Conservation (phyloP, 2,113 vertebrate genomes). For the Microcebus murinus region DNA sequence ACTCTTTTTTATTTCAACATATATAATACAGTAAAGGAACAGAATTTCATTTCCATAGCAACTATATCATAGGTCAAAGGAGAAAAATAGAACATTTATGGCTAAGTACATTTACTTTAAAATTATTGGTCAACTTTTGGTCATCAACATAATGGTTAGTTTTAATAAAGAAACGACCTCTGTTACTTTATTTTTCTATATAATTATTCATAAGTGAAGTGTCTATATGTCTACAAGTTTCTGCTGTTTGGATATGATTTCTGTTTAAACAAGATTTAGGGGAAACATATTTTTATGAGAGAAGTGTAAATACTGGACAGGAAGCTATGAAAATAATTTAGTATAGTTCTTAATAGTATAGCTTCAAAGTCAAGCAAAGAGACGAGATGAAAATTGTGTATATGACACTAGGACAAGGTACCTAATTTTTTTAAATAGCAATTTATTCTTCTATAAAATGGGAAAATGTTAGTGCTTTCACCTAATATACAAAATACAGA, state of each 20-base stretch:
- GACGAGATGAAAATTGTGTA: background rate
- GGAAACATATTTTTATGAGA: background rate
- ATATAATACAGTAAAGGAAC: background rate
- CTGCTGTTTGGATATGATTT: background rate
- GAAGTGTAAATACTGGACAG: background rate
- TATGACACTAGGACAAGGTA: background rate
- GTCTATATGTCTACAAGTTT: background rate
- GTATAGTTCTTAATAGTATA: background rate
- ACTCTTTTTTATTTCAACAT: background rate
- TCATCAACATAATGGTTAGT: background rate
- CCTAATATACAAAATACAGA: background rate
- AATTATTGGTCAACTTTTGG: background rate
- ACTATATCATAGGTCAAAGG: background rate
- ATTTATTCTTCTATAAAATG: background rate
- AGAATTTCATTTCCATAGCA: constrained; percentile 45
- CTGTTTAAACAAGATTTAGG: background rate
- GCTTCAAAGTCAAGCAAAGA: background rate
- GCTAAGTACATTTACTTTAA: background rate
- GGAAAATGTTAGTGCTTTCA: background rate
- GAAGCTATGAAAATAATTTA: background rate
- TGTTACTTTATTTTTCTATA: background rate
- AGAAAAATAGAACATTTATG: constrained; percentile 22
- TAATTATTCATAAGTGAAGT: constrained; percentile 25
- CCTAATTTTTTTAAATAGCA: background rate
- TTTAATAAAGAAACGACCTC: background rate